phyloP scores from a whole-genome alignment of 2,888 invertebrate species.

The Tyria jacobaeae region DNA sequence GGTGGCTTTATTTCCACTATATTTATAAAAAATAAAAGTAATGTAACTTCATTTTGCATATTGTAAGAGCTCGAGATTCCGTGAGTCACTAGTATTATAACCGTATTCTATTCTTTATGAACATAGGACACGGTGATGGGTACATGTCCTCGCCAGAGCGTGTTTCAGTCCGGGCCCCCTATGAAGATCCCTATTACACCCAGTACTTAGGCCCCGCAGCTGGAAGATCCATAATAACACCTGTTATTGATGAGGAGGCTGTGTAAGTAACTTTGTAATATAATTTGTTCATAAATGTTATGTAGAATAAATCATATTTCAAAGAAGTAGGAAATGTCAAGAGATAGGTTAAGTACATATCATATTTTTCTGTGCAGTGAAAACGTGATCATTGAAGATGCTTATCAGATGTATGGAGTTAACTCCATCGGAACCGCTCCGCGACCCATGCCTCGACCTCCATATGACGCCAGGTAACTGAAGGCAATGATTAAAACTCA shows the following conservation, averaged over 20 bases:
- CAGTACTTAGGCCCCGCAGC: slow-evolving; percentile 91
- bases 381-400: slow-evolving; percentile 72
- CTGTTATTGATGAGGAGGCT: slow-evolving; percentile 96
- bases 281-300: no score
- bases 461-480: slow-evolving; percentile 75
- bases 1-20: slow-evolving; percentile 33
- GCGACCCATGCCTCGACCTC: slow-evolving; percentile 76
- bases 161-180: slow-evolving; percentile 89
- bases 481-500: slow-evolving; percentile 11
- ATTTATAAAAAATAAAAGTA: slow-evolving; percentile 12
- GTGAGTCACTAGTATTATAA: not conserved
- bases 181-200: slow-evolving; percentile 95
- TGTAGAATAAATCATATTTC: not conserved
- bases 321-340: not conserved
- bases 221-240: slow-evolving; percentile 90
- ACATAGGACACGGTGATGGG: slow-evolving; percentile 83
- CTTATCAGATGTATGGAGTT: slow-evolving; percentile 76
- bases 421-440: slow-evolving; percentile 69
- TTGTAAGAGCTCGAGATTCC: slow-evolving; percentile 14
- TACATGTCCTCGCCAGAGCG: slow-evolving; percentile 96
- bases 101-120: not conserved
- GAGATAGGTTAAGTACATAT: not conserved
- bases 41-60: slow-evolving; percentile 16
- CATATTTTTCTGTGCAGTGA: slow-evolving; percentile 60
- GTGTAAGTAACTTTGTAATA: slow-evolving; percentile 79